These are phyloP conservation scores for Priapulus caudatus DNA, from an alignment of 2,888 invertebrate genomes.

Conservation along the genomic window DNA sequence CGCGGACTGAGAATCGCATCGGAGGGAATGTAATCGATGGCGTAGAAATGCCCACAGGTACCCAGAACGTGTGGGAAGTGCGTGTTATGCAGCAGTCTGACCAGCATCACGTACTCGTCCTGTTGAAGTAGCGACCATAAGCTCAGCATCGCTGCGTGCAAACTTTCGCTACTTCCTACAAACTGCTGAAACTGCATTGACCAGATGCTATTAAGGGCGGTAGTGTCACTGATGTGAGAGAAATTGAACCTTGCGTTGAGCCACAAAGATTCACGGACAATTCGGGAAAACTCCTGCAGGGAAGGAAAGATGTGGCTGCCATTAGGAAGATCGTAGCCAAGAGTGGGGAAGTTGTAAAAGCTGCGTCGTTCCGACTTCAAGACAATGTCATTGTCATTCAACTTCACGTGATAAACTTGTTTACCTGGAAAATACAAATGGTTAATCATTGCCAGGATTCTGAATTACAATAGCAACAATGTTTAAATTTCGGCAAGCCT, in stretches of 20 bases:
- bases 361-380: background rate
- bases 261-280: background rate
- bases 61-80: slow-evolving; percentile 51
- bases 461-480: too few species aligned
- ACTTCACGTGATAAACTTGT: background rate
- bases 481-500: too few species aligned
- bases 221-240: background rate
- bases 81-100: background rate
- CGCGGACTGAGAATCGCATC: slow-evolving; percentile 20
- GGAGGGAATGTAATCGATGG: slow-evolving; percentile 47
- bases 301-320: background rate
- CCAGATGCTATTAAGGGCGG: background rate
- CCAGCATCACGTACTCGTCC: slow-evolving; percentile 1
- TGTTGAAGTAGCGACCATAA: background rate
- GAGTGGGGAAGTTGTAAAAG: background rate
- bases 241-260: background rate
- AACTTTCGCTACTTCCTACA: background rate
- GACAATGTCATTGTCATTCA: background rate
- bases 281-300: background rate
- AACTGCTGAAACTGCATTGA: background rate
- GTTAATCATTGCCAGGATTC: too few species aligned
- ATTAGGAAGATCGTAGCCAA: background rate
- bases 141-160: background rate
- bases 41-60: slow-evolving; percentile 54
- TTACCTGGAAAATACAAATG: too few species aligned